A percentile compares a stretch with the other conserved stretches of the same genome.
phyloP scores from a whole-genome alignment of 2,888 invertebrate species.

The Rhorus exstirpatorius region DNA sequence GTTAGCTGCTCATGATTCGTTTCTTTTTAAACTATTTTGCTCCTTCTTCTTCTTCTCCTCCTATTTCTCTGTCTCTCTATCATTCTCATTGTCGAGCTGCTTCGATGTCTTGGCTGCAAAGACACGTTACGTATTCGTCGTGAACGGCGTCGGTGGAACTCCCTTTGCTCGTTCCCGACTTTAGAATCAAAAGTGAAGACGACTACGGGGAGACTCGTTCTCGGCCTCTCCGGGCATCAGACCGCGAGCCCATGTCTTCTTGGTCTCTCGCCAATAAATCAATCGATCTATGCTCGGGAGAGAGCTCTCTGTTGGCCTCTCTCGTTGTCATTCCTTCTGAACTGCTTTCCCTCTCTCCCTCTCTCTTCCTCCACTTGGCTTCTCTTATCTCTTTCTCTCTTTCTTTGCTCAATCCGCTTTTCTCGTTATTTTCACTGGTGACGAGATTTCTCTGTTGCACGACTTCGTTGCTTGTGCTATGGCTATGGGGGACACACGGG shows the following conservation, averaged over 20 bases:
- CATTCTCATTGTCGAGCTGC: conserved; percentile 16
- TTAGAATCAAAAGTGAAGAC: conserved; percentile 54
- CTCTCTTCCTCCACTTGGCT: conserved; percentile 2
- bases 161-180: conserved; percentile 61
- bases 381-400: neutral
- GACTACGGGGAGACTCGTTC: conserved; percentile 50
- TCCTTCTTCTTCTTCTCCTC: neutral
- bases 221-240: conserved; percentile 46
- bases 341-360: conserved; percentile 5
- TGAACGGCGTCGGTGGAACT: conserved; percentile 31
- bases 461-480: neutral
- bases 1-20: conserved; percentile 21
- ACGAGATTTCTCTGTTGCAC: neutral
- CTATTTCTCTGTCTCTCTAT: neutral
- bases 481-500: conserved; percentile 5
- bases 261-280: conserved; percentile 71
- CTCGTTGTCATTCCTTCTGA: conserved; percentile 29
- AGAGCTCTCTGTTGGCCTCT: conserved; percentile 17
- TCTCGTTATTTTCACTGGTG: conserved; percentile 3
- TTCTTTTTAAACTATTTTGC: conserved; percentile 11
- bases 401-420: neutral
- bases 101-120: conserved; percentile 15
- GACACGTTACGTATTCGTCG: conserved; percentile 60
- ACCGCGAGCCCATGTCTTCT: conserved; percentile 64
- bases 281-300: conserved; percentile 66